Conservation (phyloP, 1,140 invertebrate species). For the Drosophila nannoptera region DNA sequence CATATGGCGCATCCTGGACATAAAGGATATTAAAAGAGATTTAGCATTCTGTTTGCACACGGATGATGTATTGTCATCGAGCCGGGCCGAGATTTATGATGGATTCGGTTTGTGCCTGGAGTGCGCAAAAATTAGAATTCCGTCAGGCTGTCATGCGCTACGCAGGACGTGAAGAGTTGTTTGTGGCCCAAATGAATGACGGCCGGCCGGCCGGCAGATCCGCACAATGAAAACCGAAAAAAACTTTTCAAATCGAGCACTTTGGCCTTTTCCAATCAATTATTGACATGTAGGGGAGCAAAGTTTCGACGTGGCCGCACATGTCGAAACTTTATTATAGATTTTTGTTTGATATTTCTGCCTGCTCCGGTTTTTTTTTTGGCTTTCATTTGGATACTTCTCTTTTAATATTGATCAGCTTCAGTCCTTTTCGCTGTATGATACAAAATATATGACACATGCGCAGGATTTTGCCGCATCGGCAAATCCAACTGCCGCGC, state of each 20-base stretch:
- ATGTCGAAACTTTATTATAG: constrained; percentile 18
- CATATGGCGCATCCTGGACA: constrained; percentile 77
- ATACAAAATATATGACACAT: constrained; percentile 75
- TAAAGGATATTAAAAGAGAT: constrained; percentile 78
- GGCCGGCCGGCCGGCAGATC: not conserved
- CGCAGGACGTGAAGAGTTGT: constrained; percentile 21
- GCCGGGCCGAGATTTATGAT: constrained; percentile 78
- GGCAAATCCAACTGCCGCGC: constrained; percentile 43
- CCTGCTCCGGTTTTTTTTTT: constrained; percentile 9
- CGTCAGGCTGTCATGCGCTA: constrained; percentile 34
- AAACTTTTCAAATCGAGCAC: not conserved
- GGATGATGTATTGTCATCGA: constrained; percentile 79
- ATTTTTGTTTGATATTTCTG: constrained; percentile 29
- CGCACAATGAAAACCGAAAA: too few species aligned
- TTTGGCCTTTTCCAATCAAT: not conserved
- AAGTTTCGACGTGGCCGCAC: constrained; percentile 23
- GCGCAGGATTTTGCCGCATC: constrained; percentile 69
- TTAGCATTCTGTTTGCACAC: constrained; percentile 77
- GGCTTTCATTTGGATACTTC: constrained; percentile 52
- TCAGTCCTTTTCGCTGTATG: constrained; percentile 28
- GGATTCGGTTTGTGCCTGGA: constrained; percentile 78
- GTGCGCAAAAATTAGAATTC: constrained; percentile 76
- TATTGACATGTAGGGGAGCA: constrained; percentile 14
- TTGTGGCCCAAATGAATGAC: not conserved
- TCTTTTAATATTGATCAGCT: constrained; percentile 70